These are phyloP conservation scores for Anodontia alba DNA, from an alignment of 2,888 invertebrate species.

Conservation along the genomic window DNA sequence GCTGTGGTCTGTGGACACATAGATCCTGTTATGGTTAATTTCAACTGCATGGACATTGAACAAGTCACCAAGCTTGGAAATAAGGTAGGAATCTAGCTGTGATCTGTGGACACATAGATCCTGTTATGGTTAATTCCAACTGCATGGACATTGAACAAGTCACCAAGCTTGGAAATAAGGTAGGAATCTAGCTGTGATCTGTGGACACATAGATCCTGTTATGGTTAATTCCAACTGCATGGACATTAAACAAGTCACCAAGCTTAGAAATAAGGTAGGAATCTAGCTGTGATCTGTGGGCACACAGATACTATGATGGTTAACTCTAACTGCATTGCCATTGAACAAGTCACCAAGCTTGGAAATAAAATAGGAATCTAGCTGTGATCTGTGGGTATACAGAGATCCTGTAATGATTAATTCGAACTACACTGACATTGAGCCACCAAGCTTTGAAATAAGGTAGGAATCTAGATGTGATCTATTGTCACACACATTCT, in stretches of 20 bases:
- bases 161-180: conserved; percentile 88
- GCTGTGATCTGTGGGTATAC: too few species aligned
- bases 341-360: too few species aligned
- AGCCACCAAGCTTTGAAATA: conserved; percentile 89
- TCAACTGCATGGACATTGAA: conserved; percentile 94
- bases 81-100: conserved; percentile 91
- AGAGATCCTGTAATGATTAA: conserved; percentile 99
- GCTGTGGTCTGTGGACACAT: conserved; percentile 99
- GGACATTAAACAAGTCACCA: conserved; percentile 92
- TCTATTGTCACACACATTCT: conserved; percentile 99
- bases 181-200: conserved; percentile 94
- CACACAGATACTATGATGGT: not conserved
- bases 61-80: conserved; percentile 89
- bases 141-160: conserved; percentile 93
- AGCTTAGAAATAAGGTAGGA: conserved; percentile 88
- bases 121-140: conserved; percentile 99
- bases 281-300: too few species aligned
- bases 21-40: conserved; percentile 99
- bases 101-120: conserved; percentile 99
- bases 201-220: conserved; percentile 99
- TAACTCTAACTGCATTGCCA: not conserved
- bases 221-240: conserved; percentile 98
- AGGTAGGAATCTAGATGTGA: conserved; percentile 87
- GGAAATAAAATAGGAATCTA: too few species aligned
- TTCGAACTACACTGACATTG: conserved; percentile 94